Percentiles rank a stretch among this genome's conserved stretches.
Evolutionary conservation across 2,113 vertebrate genomes (phyloP).

Genomic region (Chaetodon auriga): DNA sequence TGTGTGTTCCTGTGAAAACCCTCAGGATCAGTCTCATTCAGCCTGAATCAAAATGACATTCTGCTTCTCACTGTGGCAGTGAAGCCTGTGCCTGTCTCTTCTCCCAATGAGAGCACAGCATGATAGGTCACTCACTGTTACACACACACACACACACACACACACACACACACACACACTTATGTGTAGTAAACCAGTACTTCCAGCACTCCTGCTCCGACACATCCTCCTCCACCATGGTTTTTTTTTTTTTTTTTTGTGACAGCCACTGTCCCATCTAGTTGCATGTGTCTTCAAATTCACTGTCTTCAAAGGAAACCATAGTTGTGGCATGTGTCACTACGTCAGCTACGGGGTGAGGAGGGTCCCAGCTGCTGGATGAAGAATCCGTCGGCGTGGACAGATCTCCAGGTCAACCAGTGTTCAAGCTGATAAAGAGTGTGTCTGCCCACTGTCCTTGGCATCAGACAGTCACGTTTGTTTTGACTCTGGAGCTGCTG

Average conservation of each 20-base stretch:
- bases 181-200: neutral
- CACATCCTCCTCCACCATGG: neutral
- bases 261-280: conserved; percentile 47
- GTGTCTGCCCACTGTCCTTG: conserved; percentile 32
- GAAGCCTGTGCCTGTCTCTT: conserved; percentile 55
- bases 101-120: conserved; percentile 44
- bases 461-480: conserved; percentile 35
- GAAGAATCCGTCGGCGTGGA: conserved; percentile 32
- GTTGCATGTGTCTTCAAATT: conserved; percentile 6
- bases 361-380: conserved; percentile 40
- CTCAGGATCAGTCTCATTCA: conserved; percentile 63
- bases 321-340: neutral
- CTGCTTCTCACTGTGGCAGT: conserved; percentile 51
- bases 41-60: conserved; percentile 65
- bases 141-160: conserved; percentile 22
- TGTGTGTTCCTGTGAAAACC: conserved; percentile 41
- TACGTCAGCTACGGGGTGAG: neutral
- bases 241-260: conserved; percentile 7
- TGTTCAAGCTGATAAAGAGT: conserved; percentile 24
- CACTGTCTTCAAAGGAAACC: conserved; percentile 18
- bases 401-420: conserved; percentile 18
- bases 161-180: neutral
- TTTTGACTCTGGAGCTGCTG: conserved; percentile 30
- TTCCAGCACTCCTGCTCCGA: neutral
- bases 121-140: conserved; percentile 50